Conservation (phyloP, 1,140 invertebrate species). For the Drosophila gunungcola region DNA sequence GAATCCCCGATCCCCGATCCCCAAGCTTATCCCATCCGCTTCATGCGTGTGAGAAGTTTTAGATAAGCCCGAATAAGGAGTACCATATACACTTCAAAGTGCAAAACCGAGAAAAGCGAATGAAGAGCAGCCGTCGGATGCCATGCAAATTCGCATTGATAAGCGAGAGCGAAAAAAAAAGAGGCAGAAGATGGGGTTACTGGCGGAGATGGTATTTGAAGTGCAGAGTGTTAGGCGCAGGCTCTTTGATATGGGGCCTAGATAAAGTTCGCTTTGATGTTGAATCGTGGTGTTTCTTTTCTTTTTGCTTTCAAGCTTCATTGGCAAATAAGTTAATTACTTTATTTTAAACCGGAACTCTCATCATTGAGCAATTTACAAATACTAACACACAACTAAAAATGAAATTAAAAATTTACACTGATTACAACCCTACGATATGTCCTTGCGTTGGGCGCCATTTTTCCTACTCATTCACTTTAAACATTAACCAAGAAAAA, state of each 20-base stretch:
- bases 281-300: neutral
- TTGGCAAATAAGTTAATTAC: slow-evolving; percentile 11
- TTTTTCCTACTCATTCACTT: too few relatives aligned
- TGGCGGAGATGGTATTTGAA: neutral
- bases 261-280: slow-evolving; percentile 60
- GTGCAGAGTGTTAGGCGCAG: slow-evolving; percentile 35
- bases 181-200: neutral
- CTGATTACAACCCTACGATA: too few relatives aligned
- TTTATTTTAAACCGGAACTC: neutral
- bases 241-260: slow-evolving; percentile 38
- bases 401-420: too few relatives aligned
- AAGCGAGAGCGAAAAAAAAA: slow-evolving; percentile 21
- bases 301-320: neutral
- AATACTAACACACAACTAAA: too few relatives aligned
- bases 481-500: too few relatives aligned
- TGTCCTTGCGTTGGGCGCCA: too few relatives aligned
- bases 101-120: slow-evolving; percentile 10
- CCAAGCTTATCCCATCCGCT: slow-evolving; percentile 17
- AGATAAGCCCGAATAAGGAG: slow-evolving; percentile 56
- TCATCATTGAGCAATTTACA: too few relatives aligned
- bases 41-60: slow-evolving; percentile 79
- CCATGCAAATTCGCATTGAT: slow-evolving; percentile 70
- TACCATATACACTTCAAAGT: slow-evolving; percentile 65
- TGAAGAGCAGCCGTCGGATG: slow-evolving; percentile 23
- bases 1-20: neutral